phyloP scores from a whole-genome alignment of 2,888 invertebrate genomes.

The Macroteleia sp. region DNA sequence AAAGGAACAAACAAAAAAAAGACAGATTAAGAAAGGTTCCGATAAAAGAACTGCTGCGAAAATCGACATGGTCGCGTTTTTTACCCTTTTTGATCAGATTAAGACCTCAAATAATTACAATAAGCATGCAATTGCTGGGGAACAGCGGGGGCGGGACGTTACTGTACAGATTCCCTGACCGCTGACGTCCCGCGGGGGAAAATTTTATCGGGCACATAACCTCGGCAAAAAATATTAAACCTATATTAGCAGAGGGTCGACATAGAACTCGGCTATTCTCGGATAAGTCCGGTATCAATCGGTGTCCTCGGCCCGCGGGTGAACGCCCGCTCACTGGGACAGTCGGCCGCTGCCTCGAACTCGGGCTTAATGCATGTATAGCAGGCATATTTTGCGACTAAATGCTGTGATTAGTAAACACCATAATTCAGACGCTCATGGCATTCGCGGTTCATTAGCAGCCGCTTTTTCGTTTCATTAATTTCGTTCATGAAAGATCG shows the following conservation, averaged over 20 bases:
- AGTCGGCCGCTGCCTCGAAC: conserved; percentile 72
- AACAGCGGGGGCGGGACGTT: too few relatives aligned
- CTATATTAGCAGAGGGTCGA: conserved; percentile 61
- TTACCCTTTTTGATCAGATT: too few relatives aligned
- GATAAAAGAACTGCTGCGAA: too few relatives aligned
- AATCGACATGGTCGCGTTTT: too few relatives aligned
- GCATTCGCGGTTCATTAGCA: conserved; percentile 19
- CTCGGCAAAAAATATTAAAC: conserved; percentile 50
- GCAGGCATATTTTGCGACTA: conserved; percentile 52
- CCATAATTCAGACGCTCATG: conserved; percentile 34
- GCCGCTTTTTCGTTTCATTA: too few relatives aligned
- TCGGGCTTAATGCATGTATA: conserved; percentile 58
- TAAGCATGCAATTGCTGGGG: too few relatives aligned
- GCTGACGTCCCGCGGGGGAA: too few relatives aligned
- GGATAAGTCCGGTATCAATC: conserved; percentile 70
- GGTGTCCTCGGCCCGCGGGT: conserved; percentile 80
- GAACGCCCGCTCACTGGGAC: conserved; percentile 84
- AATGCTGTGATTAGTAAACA: conserved; percentile 44
- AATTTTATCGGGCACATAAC: conserved; percentile 42
- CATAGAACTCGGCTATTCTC: conserved; percentile 67
- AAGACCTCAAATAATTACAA: too few relatives aligned
- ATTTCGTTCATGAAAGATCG: not conserved
- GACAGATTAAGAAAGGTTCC: too few relatives aligned
- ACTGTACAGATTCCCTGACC: too few relatives aligned
- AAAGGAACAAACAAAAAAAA: too few relatives aligned